Base-by-base conservation (phyloP, 2,113 vertebrate species). In the Caracal caracal region DNA sequence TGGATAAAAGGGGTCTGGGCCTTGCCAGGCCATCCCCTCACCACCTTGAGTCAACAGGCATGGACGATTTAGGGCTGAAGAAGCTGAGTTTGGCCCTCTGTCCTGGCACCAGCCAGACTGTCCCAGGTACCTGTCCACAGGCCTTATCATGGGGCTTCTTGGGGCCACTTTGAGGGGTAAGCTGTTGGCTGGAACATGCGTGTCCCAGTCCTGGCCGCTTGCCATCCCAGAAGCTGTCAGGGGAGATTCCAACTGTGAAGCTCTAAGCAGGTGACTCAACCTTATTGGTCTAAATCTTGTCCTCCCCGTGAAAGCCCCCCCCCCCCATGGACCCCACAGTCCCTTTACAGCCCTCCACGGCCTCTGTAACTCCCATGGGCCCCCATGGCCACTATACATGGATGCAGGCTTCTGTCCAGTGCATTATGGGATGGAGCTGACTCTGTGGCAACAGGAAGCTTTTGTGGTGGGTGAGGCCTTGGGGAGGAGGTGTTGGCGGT, bases 121-220 rank as follows among this genome's bases (percentile, higher is more conserved):
- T 16, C n/a, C 40, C 5, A 2, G 53, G 66, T 16, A 8, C 26
- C 40, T 43, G 19, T 59, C 4, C n/a, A 1, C 0, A 7, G 26
- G 59, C 11, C 15, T 65, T 20, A 30, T 56, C 49, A 11, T 0
- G 17, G 8, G 26, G 40, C 49, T 68, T 10, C 1, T 3, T 40
- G 28, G 70, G 81, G 68, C 26, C 59, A 1, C 26, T 85, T 11
- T 59, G 70, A 33, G 33, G 53, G n/a, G 17, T 20, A 1, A 20
- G 43, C 40, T 6, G 22, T 40, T 66, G 22, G 17, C 63, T 59
- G 13, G 28, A 40, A 51, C 16, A 35, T 3, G 10, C 5, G 9
- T 5, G 22, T 43, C 28, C 59, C n/a, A 35, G 16, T 28, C 24
- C 65, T 28, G 81, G 47, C 4, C 7, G 11, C 24, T 59, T 24